Evolutionary conservation across 2,113 vertebrate genomes (phyloP).

Genomic region (Seriola dumerili): DNA sequence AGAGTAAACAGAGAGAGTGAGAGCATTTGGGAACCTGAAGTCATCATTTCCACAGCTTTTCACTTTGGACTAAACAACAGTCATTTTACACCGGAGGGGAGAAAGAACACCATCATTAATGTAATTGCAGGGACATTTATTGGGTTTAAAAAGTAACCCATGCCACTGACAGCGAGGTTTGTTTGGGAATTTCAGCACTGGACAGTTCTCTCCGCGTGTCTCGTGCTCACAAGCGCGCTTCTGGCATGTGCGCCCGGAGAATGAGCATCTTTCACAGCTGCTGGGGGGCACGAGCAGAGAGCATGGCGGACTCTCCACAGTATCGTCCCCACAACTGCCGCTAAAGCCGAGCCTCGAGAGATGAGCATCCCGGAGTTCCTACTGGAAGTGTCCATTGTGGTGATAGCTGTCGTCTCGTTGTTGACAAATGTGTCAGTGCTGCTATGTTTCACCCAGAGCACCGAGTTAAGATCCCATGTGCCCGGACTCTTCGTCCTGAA

Average conservation of each 20-base stretch:
- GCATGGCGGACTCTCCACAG: constrained; percentile 50
- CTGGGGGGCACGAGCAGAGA: constrained; percentile 22
- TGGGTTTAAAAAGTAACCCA: neutral
- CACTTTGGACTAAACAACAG: neutral
- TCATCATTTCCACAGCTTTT: constrained; percentile 35
- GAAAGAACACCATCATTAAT: neutral
- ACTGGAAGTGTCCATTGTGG: constrained; percentile 83
- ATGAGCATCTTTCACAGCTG: constrained; percentile 16
- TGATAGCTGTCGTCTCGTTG: constrained; percentile 82
- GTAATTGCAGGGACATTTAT: too few relatives aligned
- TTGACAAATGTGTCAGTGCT: constrained; percentile 86
- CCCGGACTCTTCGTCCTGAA: constrained; percentile 86
- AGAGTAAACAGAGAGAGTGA: constrained; percentile 45
- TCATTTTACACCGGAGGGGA: neutral
- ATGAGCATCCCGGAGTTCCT: constrained; percentile 87
- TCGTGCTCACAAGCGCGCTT: neutral
- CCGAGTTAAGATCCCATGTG: constrained; percentile 85
- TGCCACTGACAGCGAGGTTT: neutral
- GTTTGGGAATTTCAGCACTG: constrained; percentile 85
- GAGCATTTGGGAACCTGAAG: constrained; percentile 29
- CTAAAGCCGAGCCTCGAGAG: constrained; percentile 71
- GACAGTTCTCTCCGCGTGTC: constrained; percentile 80
- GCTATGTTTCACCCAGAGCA: constrained; percentile 86
- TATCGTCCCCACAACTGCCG: constrained; percentile 24
- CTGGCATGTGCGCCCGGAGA: constrained; percentile 23